Conservation (phyloP, 2,113 vertebrate species). For the Engystomops pustulosus region DNA sequence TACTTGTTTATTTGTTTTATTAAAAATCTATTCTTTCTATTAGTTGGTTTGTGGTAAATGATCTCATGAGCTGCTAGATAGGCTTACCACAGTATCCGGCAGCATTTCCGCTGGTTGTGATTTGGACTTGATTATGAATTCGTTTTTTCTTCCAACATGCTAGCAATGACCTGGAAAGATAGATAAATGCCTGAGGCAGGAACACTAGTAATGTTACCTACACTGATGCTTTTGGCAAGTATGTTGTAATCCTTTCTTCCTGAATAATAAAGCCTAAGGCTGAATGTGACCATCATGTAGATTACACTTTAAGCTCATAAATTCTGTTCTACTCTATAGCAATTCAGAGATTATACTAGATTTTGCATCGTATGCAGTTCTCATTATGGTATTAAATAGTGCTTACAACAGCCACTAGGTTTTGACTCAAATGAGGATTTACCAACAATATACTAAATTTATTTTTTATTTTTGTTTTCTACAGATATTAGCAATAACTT, state of each 20-base stretch:
- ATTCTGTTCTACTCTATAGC: neutral
- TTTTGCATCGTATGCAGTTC: neutral
- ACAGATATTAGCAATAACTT: no score
- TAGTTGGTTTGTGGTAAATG: neutral
- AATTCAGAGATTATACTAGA: neutral
- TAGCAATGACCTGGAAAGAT: conserved; percentile 22
- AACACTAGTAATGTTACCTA: conserved; percentile 40
- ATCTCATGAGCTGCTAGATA: neutral
- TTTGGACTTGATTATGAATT: conserved; percentile 24
- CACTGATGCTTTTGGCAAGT: conserved; percentile 32
- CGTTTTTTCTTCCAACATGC: conserved; percentile 6
- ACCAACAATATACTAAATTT: no score
- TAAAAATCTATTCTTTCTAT: neutral
- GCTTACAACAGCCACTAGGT: no score
- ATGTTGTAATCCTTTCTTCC: conserved; percentile 35
- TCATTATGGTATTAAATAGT: conserved; percentile 6
- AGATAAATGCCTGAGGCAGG: conserved; percentile 26
- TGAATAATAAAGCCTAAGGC: conserved; percentile 43
- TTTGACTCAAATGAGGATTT: neutral
- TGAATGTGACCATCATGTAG: conserved; percentile 33
- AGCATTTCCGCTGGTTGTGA: neutral
- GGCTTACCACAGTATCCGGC: neutral
- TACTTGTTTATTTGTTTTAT: neutral
- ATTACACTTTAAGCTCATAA: conserved; percentile 30
- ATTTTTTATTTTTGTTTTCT: no score